Percentiles rank a stretch among this genome's conserved stretches.
These are phyloP conservation scores for Parotocinclus haroldoi DNA, from an alignment of 2,797 vertebrate genomes.

Conservation along the genomic window DNA sequence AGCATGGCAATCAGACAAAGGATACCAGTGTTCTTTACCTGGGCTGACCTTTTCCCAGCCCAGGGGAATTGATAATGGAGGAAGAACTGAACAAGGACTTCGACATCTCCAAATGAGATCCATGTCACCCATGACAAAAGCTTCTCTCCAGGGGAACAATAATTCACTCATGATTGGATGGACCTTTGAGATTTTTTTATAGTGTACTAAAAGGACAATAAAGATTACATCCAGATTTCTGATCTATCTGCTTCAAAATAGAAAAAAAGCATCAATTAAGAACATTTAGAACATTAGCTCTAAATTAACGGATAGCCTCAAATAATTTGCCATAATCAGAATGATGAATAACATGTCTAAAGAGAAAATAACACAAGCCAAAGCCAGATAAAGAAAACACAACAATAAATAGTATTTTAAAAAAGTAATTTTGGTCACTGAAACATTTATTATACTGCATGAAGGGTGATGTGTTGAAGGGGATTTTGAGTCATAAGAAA, in stretches of 20 bases:
- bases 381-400: too few relatives aligned
- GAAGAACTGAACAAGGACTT: conserved; percentile 24
- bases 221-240: neutral
- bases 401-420: too few relatives aligned
- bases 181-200: conserved; percentile 28
- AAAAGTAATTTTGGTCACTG: too few relatives aligned
- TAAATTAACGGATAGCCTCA: neutral
- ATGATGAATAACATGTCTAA: too few relatives aligned
- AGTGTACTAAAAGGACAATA: conserved; percentile 9
- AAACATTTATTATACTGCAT: too few relatives aligned
- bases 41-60: conserved; percentile 44
- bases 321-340: too few relatives aligned
- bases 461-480: too few relatives aligned
- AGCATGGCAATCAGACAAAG: conserved; percentile 31
- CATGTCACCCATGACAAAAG: conserved; percentile 50
- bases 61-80: conserved; percentile 45
- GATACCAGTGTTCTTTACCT: conserved; percentile 30
- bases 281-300: neutral
- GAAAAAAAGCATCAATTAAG: conserved; percentile 11
- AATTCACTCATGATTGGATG: conserved; percentile 41
- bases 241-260: neutral
- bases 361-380: too few relatives aligned
- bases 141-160: conserved; percentile 38
- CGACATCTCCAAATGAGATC: conserved; percentile 44
- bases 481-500: too few relatives aligned